phyloP scores from a whole-genome alignment of 2,888 invertebrate species.

The Eupsilia transversa region DNA sequence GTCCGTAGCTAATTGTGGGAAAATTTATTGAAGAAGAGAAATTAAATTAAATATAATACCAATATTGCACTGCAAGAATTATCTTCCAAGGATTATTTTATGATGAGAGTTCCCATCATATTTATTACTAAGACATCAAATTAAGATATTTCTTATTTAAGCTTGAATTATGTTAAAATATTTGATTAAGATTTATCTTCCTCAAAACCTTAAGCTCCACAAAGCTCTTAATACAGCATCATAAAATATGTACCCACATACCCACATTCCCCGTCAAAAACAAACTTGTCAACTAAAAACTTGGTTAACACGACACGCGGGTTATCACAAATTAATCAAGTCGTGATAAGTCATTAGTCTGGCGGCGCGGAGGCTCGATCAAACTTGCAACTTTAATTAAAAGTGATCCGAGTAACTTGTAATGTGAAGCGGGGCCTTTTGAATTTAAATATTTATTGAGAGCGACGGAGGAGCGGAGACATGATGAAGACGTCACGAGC shows the following conservation, averaged over 20 bases:
- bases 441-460: constrained; percentile 67
- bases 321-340: constrained; percentile 68
- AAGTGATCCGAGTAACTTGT: constrained; percentile 65
- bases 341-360: constrained; percentile 63
- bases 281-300: constrained; percentile 49
- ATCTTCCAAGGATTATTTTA: neutral
- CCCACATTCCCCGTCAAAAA: constrained; percentile 8
- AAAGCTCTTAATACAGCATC: constrained; percentile 18
- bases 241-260: constrained; percentile 7
- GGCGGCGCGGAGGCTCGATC: constrained; percentile 59
- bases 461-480: constrained; percentile 34
- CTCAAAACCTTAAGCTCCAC: neutral
- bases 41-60: neutral
- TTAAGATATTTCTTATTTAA: neutral
- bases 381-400: constrained; percentile 69
- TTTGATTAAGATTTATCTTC: constrained; percentile 3
- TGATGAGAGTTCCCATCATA: neutral
- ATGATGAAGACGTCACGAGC: constrained; percentile 37
- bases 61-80: neutral
- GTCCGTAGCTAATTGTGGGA: neutral
- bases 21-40: neutral
- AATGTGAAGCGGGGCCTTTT: constrained; percentile 61
- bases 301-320: constrained; percentile 49
- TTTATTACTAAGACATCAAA: neutral
- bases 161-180: neutral